Percentiles rank a stretch among this genome's conserved stretches.
phyloP scores from a whole-genome alignment of 2,113 vertebrate species.

The Bufo bufo region DNA sequence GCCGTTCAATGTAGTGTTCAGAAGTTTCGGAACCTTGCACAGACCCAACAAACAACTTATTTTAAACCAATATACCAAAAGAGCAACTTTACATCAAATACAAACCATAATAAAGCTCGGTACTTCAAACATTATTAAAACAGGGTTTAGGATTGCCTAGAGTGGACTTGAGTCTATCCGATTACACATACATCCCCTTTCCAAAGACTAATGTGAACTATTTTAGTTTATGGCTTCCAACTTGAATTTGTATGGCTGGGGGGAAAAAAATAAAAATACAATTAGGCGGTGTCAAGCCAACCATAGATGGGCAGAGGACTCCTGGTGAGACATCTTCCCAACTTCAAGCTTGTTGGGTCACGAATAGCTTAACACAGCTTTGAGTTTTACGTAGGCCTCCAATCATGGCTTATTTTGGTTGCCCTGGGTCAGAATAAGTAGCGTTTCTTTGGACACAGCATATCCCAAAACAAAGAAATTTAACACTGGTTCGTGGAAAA shows the following conservation, averaged over 20 bases:
- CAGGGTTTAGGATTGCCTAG: neutral
- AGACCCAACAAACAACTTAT: slow-evolving; percentile 35
- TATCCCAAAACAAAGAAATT: neutral
- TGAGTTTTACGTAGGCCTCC: neutral
- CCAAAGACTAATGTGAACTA: neutral
- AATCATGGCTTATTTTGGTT: neutral
- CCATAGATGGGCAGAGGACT: neutral
- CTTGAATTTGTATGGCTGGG: neutral
- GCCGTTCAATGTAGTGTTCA: neutral
- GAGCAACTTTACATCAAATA: neutral
- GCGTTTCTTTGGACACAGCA: neutral
- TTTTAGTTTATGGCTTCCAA: neutral
- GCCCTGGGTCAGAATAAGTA: neutral
- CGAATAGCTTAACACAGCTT: neutral
- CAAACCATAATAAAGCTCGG: neutral
- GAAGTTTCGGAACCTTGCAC: slow-evolving; percentile 14
- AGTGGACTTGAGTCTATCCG: neutral
- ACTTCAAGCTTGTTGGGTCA: neutral
- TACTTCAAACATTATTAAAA: neutral
- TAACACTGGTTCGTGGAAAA: neutral
- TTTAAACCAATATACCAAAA: slow-evolving; percentile 11
- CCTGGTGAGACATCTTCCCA: neutral
- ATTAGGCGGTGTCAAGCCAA: neutral
- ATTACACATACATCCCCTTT: neutral
- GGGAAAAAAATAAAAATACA: neutral